Base-by-base conservation (phyloP, 2,888 invertebrate genomes). In the Willowsia nigromaculata region DNA sequence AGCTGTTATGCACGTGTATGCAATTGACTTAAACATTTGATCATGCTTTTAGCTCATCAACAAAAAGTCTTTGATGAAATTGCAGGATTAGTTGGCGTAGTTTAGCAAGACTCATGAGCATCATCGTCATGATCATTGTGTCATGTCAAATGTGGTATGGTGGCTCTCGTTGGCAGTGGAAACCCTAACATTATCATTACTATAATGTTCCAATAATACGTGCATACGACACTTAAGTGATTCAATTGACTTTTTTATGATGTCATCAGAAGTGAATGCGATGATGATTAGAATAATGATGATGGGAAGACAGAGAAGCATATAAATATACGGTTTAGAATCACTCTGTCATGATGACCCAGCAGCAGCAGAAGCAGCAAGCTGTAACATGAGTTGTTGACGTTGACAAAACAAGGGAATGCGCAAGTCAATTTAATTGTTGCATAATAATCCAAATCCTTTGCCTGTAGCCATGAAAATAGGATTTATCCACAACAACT, bases 251-350 rank as follows among this genome's bases (percentile, higher is more conserved):
- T 50, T 47, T 59, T 76, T 76, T 50, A 92, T 92, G 91, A 92
- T 91, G 91, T 92, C 92, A 92, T 91, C 89, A 80, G 25, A 30
- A 85, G 88, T 90, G 90, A 91, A 92, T 91, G 91, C 83, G 43
- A 25, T 25, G 71, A 15, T 74, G 71, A 47, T 68, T 37, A 40
- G n/a, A 33, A 9, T 68, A 40, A 40, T 22, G 68, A 30, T 65
- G 27, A 30, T 62, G 62, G 11, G 25, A 25, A 59, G 13, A 59
- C 27, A 1, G 27, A 27, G 18, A 1, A 4, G 6, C 27, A 25
- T 53, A 47, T 22, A n/a, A 47, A 15, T n/a, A 40, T 43, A n/a
- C 15, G 53, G 6, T 53, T 53, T 22, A 59, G 25, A 59, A 4
- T 80, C 59, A 5, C 27, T 40, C 37, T 43, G 43, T 30, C 15